A percentile compares a stretch with the other conserved stretches of the same genome.
Evolutionary conservation across 2,888 invertebrate species (phyloP).

Genomic region (Cyclophora albipunctata): DNA sequence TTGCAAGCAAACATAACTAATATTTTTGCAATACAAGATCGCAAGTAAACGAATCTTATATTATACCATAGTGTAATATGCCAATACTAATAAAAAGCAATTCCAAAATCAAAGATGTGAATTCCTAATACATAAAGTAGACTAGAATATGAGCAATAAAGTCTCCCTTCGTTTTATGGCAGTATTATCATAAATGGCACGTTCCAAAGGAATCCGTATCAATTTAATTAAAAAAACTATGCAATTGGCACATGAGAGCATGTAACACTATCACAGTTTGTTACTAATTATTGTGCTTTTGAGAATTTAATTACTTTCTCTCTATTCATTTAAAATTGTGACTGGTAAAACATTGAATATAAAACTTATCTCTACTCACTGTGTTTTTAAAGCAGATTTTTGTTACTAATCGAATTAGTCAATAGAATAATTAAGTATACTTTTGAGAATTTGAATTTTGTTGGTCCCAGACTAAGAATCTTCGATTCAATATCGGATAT

Average conservation of each 20-base stretch:
- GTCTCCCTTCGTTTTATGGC: constrained; percentile 59
- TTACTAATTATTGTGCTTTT: constrained; percentile 50
- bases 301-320: constrained; percentile 32
- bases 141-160: constrained; percentile 74
- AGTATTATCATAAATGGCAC: constrained; percentile 51
- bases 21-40: too few species aligned
- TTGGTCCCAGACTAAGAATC: constrained; percentile 36
- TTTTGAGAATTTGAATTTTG: constrained; percentile 22
- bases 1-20: too few species aligned
- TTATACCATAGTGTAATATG: too few species aligned
- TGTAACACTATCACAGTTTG: constrained; percentile 54
- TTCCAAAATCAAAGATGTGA: neutral
- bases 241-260: constrained; percentile 51
- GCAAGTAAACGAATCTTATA: too few species aligned
- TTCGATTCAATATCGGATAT: constrained; percentile 4
- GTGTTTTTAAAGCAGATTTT: too few species aligned
- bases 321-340: neutral
- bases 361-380: constrained; percentile 16
- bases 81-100: constrained; percentile 5
- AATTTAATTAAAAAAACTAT: constrained; percentile 19
- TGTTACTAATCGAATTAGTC: constrained; percentile 7
- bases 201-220: constrained; percentile 25
- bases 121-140: constrained; percentile 46
- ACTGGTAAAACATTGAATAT: constrained; percentile 21
- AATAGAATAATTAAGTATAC: constrained; percentile 1